A percentile compares a stretch with the other conserved stretches of the same genome.
Evolutionary conservation across 2,797 vertebrate genomes (phyloP).

Genomic region (Acanthopagrus latus): DNA sequence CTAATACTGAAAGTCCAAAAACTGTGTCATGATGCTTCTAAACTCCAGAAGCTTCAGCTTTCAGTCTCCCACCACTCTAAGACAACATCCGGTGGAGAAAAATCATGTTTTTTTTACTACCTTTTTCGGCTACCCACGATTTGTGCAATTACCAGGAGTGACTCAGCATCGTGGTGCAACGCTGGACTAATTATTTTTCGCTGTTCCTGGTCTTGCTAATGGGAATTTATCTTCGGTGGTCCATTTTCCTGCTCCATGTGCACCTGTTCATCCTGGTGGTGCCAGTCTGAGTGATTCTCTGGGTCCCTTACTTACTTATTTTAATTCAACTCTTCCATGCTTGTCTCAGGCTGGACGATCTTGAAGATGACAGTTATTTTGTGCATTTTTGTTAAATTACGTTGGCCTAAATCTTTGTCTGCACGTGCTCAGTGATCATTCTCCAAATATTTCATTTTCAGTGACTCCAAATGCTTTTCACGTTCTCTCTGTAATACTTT

Average conservation of each 20-base stretch:
- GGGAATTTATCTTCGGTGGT: slow-evolving; percentile 7
- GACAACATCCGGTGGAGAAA: not conserved
- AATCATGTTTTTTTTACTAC: not conserved
- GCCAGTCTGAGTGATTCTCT: not conserved
- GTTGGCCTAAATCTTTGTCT: not conserved
- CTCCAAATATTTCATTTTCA: not conserved
- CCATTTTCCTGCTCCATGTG: not conserved
- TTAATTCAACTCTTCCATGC: slow-evolving; percentile 7
- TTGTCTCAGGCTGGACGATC: not conserved
- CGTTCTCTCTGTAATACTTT: not conserved
- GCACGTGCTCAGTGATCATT: not conserved
- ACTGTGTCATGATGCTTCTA: not conserved
- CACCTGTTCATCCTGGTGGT: not conserved
- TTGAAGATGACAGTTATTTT: not conserved
- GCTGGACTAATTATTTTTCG: slow-evolving; percentile 33
- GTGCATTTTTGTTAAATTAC: not conserved
- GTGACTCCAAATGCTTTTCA: not conserved
- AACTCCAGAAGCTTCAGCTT: not conserved
- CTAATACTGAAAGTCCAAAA: no score
- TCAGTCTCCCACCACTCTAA: not conserved
- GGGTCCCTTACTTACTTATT: not conserved
- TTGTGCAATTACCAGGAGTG: slow-evolving; percentile 23
- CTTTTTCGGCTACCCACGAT: not conserved
- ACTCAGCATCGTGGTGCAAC: slow-evolving; percentile 22
- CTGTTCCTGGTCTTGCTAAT: slow-evolving; percentile 16